Percentiles rank a stretch among this genome's conserved stretches.
Evolutionary conservation across 2,113 vertebrate species (phyloP).

Genomic region (Siniperca knerii): DNA sequence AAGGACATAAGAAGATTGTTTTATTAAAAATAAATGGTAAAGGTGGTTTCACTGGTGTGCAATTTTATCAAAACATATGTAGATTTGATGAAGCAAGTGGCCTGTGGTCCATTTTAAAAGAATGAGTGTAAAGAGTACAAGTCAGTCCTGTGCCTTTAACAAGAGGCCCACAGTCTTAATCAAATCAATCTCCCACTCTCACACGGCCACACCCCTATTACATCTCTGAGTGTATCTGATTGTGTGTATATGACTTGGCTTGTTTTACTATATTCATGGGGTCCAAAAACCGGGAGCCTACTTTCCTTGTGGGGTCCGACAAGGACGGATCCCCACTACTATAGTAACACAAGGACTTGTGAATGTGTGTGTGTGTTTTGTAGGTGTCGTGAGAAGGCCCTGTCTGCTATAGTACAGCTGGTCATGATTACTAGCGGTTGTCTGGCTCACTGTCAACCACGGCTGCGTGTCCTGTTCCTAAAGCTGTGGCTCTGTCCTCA

Average conservation of each 20-base stretch:
- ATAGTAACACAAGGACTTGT: background rate
- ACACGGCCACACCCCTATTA: background rate
- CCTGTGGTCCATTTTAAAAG: background rate
- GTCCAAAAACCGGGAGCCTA: too few relatives aligned
- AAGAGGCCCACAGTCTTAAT: background rate
- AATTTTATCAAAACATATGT: background rate
- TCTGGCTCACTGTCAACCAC: background rate
- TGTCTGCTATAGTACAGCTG: conserved; percentile 1
- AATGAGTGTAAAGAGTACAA: background rate
- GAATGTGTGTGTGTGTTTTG: conserved; percentile 14
- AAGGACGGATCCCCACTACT: too few relatives aligned
- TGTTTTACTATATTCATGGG: too few relatives aligned
- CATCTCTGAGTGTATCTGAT: background rate
- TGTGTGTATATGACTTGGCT: background rate
- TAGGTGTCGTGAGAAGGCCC: conserved; percentile 30
- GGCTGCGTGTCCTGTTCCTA: background rate
- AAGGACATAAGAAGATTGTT: background rate
- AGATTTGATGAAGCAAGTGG: background rate
- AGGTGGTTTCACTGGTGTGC: background rate
- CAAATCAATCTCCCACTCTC: conserved; percentile 7
- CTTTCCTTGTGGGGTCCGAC: too few relatives aligned
- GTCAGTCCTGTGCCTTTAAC: background rate
- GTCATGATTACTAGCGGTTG: conserved; percentile 30
- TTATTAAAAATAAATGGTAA: background rate
- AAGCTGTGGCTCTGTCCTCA: background rate